phyloP scores from a whole-genome alignment of 2,888 invertebrate genomes.

The Zhuqinia jingwanae region DNA sequence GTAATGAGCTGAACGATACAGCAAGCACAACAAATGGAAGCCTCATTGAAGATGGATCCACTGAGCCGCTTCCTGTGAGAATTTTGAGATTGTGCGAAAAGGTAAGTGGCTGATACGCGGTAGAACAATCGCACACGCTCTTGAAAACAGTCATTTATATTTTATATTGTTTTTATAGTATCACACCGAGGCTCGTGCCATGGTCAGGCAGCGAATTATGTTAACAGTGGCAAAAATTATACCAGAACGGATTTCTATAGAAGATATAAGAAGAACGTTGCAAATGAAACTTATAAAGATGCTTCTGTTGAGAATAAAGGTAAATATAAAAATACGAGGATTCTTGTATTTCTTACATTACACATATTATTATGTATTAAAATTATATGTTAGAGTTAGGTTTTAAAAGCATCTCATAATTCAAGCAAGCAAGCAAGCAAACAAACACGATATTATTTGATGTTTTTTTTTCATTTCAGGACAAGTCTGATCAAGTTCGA shows the following conservation, averaged over 20 bases:
- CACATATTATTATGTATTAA: too few species aligned
- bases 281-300: constrained; percentile 34
- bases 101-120: constrained; percentile 15
- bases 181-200: background rate
- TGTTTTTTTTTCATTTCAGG: constrained; percentile 47
- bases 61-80: constrained; percentile 28
- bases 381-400: too few species aligned
- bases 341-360: too few species aligned
- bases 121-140: too few species aligned
- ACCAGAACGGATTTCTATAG: background rate
- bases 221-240: constrained; percentile 45
- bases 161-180: constrained; percentile 54
- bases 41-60: constrained; percentile 16
- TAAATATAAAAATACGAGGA: too few species aligned
- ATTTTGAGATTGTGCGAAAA: constrained; percentile 58
- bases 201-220: constrained; percentile 39
- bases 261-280: constrained; percentile 10
- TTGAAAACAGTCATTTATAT: too few species aligned
- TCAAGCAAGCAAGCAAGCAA: too few species aligned
- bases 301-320: constrained; percentile 27
- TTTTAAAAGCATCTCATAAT: too few species aligned
- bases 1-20: constrained; percentile 20
- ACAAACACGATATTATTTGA: background rate
- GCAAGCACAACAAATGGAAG: constrained; percentile 13
- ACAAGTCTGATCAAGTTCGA: constrained; percentile 56